Evolutionary conservation across 2,797 vertebrate species (phyloP), one percentile per base, ranked within the genome.

Genomic region (Tenualosa thibaudeaui): DNA sequence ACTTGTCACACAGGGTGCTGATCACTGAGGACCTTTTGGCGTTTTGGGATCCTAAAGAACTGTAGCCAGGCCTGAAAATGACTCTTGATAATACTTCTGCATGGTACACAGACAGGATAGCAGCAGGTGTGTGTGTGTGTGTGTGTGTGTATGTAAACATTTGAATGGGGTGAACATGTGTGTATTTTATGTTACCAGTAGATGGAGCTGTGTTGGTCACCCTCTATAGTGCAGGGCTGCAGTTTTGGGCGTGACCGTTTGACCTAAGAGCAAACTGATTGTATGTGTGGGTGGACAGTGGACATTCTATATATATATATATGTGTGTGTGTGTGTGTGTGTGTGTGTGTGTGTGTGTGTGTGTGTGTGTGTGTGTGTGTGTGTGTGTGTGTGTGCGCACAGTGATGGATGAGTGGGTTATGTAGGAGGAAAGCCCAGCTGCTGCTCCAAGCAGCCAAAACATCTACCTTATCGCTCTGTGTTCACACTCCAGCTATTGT

Each of bases 401-500:
- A 31, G 62, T 65, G 68, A 75, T 75, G 31, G 68, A 40, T 75
- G 31, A 75, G 68, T 40, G 68, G 68, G 15, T 75, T 75, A 43
- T 40, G 68, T 17, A 31, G 31, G 31, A 75, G 68, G 13, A 26
- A 43, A 75, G 37, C 26, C 75, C 5, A 75, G 68, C 68, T 75
- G 37, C 68, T 75, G 68, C 68, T 75, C 31, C 17, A 40, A 26
- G 68, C 37, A 15, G 31, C 68, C 68, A 75, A 75, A 75, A 19
- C 68, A 75, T 75, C 68, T 40, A 37, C 68, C 68, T 75, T 75
- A 43, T 75, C 15, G 37, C 31, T 31, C 68, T 10, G 15, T 31
- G 3, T 40, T 19, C 68, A 40, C 31, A 3, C 68, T 40, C 68
- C 68, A 75, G 68, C 68, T 75, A 17, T 40, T 31, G 10, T 17